These are phyloP conservation scores for Liasis olivaceus DNA, from an alignment of 2,797 vertebrate genomes.

Conservation along the genomic window DNA sequence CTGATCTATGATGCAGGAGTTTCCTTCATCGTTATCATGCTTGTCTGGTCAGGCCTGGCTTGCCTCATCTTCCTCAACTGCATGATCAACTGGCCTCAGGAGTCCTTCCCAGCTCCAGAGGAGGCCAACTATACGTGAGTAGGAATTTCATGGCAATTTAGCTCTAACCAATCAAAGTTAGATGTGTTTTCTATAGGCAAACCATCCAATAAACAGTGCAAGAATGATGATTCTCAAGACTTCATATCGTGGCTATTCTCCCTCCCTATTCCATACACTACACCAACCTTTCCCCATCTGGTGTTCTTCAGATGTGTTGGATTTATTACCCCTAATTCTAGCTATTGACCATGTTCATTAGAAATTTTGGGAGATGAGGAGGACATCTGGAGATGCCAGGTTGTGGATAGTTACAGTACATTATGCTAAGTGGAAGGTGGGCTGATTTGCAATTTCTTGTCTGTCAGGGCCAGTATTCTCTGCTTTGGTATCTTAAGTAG, in stretches of 20 bases:
- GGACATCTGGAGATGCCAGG: neutral
- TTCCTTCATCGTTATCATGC: conserved; percentile 85
- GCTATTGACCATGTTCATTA: neutral
- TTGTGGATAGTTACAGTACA: neutral
- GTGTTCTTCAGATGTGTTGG: neutral
- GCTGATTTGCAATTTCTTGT: neutral
- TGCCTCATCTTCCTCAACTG: conserved; percentile 85
- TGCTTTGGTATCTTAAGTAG: neutral
- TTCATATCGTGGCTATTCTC: neutral
- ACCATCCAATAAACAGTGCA: neutral
- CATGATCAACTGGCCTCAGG: conserved; percentile 86
- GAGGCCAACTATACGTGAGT: conserved; percentile 83
- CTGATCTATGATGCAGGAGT: conserved; percentile 84
- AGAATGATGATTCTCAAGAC: neutral
- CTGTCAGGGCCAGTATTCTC: neutral
- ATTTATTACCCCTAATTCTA: neutral
- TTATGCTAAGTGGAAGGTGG: neutral
- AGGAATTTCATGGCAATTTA: neutral
- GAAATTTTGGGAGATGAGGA: neutral
- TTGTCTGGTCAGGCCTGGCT: conserved; percentile 83
- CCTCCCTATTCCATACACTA: neutral
- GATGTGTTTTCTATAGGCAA: neutral
- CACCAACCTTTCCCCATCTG: neutral
- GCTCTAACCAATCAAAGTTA: neutral
- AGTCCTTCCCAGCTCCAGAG: conserved; percentile 84